phyloP scores from a whole-genome alignment of 2,797 vertebrate species.

The Anguilla obscura region DNA sequence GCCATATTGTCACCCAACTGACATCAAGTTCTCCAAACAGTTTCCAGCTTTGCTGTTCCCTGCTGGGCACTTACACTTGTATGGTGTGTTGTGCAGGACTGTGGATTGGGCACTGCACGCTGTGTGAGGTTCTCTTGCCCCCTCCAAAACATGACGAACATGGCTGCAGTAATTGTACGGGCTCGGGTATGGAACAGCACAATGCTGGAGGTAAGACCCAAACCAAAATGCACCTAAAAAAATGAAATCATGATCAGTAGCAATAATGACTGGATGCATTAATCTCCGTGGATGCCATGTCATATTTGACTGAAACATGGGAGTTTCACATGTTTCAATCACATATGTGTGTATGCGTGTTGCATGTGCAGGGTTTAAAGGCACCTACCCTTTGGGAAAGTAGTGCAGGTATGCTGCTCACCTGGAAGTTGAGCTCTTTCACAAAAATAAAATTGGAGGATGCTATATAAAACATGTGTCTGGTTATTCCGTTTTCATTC shows the following conservation, averaged over 20 bases:
- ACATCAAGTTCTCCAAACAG: background rate
- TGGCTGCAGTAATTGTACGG: conserved; percentile 69
- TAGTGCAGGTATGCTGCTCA: no score
- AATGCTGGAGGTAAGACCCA: conserved; percentile 82
- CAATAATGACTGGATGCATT: background rate
- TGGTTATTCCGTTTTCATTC: no score
- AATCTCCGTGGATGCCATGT: background rate
- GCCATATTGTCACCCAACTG: background rate
- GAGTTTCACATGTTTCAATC: no score
- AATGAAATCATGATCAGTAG: background rate
- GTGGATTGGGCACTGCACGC: conserved; percentile 69
- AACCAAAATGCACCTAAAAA: background rate
- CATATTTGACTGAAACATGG: background rate
- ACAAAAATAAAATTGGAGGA: no score
- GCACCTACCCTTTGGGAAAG: no score
- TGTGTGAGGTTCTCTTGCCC: conserved; percentile 86
- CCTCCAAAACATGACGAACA: conserved; percentile 68
- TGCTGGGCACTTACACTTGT: background rate
- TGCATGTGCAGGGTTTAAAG: no score
- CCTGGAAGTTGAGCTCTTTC: no score
- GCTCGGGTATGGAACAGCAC: conserved; percentile 94
- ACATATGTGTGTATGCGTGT: background rate
- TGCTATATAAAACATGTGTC: no score
- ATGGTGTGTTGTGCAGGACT: conserved; percentile 68
- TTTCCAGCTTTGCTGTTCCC: background rate